These are phyloP conservation scores for Musca domestica DNA, from an alignment of 1,140 invertebrate species.

Conservation along the genomic window DNA sequence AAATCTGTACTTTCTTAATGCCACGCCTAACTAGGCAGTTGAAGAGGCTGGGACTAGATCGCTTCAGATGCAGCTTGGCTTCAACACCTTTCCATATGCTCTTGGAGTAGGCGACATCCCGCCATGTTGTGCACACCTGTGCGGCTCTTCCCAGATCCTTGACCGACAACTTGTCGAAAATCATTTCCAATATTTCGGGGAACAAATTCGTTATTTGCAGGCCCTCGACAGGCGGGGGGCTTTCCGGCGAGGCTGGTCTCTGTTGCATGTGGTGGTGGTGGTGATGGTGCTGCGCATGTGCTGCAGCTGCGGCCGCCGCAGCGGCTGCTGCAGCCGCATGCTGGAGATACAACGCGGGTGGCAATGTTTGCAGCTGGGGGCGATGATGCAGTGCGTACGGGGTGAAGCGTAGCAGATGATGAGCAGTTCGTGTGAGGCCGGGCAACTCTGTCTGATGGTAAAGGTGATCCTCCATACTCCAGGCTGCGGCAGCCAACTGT, in stretches of 20 bases:
- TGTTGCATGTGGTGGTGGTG: conserved; percentile 46
- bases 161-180: conserved; percentile 87
- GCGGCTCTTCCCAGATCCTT: conserved; percentile 84
- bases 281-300: conserved; percentile 44
- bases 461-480: conserved; percentile 44
- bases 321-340: conserved; percentile 42
- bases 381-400: conserved; percentile 51
- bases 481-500: conserved; percentile 36
- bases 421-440: conserved; percentile 44
- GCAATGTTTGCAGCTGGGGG: conserved; percentile 45
- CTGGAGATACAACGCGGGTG: conserved; percentile 47
- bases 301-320: conserved; percentile 42
- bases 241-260: conserved; percentile 57
- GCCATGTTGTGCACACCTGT: conserved; percentile 86
- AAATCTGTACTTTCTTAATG: conserved; percentile 83
- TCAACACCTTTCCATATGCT: conserved; percentile 92
- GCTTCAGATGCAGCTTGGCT: conserved; percentile 82
- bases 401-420: conserved; percentile 52
- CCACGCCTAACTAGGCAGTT: conserved; percentile 81
- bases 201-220: conserved; percentile 86
- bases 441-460: conserved; percentile 53
- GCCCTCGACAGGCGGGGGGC: conserved; percentile 55
- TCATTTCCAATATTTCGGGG: conserved; percentile 87
- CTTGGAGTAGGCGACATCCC: conserved; percentile 87
- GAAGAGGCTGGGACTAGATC: conserved; percentile 80